Conservation (phyloP, 2,113 vertebrate genomes). For the Pyrgilauda ruficollis region DNA sequence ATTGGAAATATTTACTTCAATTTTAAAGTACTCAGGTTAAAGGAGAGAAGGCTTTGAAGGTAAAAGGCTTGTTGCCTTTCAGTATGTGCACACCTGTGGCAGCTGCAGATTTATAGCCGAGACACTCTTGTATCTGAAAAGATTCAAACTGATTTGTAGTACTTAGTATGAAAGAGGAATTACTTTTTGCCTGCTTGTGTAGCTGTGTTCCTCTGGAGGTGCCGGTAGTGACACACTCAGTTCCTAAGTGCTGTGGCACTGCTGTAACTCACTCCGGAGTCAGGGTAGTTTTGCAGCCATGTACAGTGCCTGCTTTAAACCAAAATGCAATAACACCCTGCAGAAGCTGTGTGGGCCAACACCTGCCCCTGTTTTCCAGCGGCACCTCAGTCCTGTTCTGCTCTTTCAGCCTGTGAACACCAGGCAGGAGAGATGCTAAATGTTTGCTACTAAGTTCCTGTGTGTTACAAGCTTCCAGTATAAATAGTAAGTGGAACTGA, state of each 20-base stretch:
- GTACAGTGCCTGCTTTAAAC: not conserved
- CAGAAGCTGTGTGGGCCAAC: not conserved
- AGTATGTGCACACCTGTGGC: not conserved
- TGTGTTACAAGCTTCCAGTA: not conserved
- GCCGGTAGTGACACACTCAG: not conserved
- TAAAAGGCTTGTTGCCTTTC: not conserved
- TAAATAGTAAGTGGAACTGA: not conserved
- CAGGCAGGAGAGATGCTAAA: not conserved
- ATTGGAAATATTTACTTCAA: not conserved
- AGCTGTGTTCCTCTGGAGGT: not conserved
- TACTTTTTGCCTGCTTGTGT: not conserved
- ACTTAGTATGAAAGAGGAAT: not conserved
- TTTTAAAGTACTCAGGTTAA: not conserved
- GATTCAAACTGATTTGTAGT: not conserved
- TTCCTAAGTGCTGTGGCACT: not conserved
- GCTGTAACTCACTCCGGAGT: not conserved
- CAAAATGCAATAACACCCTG: not conserved
- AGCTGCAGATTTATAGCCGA: not conserved
- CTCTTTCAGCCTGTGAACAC: rapidly evolving
- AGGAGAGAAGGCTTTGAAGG: not conserved
- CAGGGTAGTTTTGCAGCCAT: not conserved
- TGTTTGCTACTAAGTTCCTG: not conserved
- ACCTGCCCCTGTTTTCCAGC: not conserved
- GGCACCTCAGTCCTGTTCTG: not conserved
- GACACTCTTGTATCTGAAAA: not conserved